These are phyloP conservation scores for Dolichomitus sp. DNA, from an alignment of 2,888 invertebrate genomes.

Conservation along the genomic window DNA sequence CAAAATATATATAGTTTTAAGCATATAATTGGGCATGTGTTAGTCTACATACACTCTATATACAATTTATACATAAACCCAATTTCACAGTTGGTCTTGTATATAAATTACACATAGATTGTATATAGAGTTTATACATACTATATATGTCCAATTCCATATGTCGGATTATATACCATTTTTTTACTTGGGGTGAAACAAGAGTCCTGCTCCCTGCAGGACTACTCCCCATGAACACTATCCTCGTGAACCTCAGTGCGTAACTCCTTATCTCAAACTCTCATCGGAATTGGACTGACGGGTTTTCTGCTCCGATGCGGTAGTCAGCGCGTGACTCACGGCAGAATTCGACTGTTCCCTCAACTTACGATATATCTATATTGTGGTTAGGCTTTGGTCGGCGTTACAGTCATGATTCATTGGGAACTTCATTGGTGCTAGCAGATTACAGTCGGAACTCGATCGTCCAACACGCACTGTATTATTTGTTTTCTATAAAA, in stretches of 20 bases:
- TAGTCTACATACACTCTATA: too few relatives aligned
- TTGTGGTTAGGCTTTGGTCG: constrained; percentile 2
- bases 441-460: constrained; percentile 36
- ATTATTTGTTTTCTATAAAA: constrained; percentile 8
- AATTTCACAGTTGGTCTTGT: too few relatives aligned
- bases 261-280: constrained; percentile 68
- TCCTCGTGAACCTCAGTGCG: constrained; percentile 55
- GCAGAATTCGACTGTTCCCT: constrained; percentile 60
- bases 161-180: too few relatives aligned
- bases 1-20: too few relatives aligned
- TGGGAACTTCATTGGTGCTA: constrained; percentile 50
- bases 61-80: too few relatives aligned
- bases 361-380: constrained; percentile 36
- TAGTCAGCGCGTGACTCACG: constrained; percentile 66
- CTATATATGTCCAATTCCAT: too few relatives aligned
- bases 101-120: too few relatives aligned
- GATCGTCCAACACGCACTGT: constrained; percentile 47
- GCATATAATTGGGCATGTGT: too few relatives aligned
- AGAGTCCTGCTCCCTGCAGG: constrained; percentile 16
- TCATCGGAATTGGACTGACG: constrained; percentile 70
- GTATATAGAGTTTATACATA: too few relatives aligned
- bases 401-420: constrained; percentile 67
- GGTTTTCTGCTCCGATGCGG: constrained; percentile 69
- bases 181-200: background rate
- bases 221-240: constrained; percentile 33